Percentiles rank a stretch among this genome's conserved stretches.
These are phyloP conservation scores for Pangasianodon hypophthalmus DNA, from an alignment of 2,113 vertebrate genomes.

Conservation along the genomic window DNA sequence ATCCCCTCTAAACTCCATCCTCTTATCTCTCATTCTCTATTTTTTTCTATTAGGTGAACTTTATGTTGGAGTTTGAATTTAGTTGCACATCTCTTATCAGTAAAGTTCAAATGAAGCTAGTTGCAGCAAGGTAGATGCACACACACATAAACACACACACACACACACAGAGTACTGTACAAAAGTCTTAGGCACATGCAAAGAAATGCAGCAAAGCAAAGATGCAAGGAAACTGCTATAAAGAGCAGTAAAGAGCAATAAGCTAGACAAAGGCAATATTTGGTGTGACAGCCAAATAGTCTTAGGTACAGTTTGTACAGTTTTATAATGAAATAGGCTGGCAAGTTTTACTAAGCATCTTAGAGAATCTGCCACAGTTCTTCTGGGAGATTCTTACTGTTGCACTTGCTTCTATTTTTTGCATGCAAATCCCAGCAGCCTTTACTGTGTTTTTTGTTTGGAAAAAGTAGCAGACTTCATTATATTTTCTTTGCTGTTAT, in stretches of 20 bases:
- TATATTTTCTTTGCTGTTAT: background rate
- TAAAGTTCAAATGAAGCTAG: conserved; percentile 78
- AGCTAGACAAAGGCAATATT: background rate
- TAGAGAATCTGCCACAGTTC: background rate
- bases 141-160: background rate
- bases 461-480: background rate
- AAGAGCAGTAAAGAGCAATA: background rate
- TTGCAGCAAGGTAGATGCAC: conserved; percentile 77
- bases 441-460: background rate
- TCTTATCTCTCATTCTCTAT: conserved; percentile 12
- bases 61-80: conserved; percentile 90
- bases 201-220: background rate
- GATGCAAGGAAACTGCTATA: background rate
- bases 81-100: conserved; percentile 83
- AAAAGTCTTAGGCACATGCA: background rate
- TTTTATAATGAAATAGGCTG: background rate
- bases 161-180: background rate
- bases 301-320: background rate
- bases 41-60: conserved; percentile 77
- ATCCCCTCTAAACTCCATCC: background rate
- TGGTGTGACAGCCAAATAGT: background rate
- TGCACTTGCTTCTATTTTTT: background rate
- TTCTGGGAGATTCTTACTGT: background rate
- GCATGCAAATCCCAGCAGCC: background rate
- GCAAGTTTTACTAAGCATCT: background rate